Base-by-base conservation (phyloP, 2,113 vertebrate genomes). In the Acanthisitta chloris region DNA sequence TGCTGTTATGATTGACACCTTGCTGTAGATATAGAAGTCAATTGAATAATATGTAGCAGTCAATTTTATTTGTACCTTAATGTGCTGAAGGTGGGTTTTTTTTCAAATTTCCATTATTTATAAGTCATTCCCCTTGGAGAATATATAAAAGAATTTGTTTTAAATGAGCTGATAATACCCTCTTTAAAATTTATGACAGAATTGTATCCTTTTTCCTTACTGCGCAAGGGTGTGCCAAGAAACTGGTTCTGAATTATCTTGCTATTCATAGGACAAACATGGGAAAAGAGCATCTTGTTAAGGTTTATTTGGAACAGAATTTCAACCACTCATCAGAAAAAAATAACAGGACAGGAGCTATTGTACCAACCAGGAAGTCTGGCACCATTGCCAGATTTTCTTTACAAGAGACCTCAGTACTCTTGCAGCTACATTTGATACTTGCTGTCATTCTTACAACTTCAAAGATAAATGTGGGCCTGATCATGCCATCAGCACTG, bases 31-130 rank as follows among this genome's bases (percentile, higher is more conserved):
- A 98, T 98, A 97, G 89, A 98, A 98, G 96, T 97, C 97, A 98
- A 98, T 97, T 98, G 97, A 98, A 98, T 98, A 98, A 97, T 98
- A 94, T 96, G 97, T 97, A 98, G 94, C 96, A 98, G 97, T 98
- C 98, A 97, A 98, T 98, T 98, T 98, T 98, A 98, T 98, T 98
- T 98, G 97, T 97, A 97, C 92, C 94, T 97, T 98, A 98, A 98
- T 98, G 74, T 91, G 94, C 87, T 94, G 81, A 98, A 94, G 88
- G 93, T 61, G 29, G 2, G 83, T 90, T 86, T 86, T 81, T 95
- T 91, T 65, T 28, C 84, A 88, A 62, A 97, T 98, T 98, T 98
- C 93, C 95, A 98, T 98, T 98, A 98, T 98, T 98, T 98, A 98
- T 98, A 97, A 98, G 93, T 94, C 96, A 96, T 84, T 97, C 94